Conservation (phyloP, 1,140 invertebrate genomes). For the Trypoxylus dichotomus region DNA sequence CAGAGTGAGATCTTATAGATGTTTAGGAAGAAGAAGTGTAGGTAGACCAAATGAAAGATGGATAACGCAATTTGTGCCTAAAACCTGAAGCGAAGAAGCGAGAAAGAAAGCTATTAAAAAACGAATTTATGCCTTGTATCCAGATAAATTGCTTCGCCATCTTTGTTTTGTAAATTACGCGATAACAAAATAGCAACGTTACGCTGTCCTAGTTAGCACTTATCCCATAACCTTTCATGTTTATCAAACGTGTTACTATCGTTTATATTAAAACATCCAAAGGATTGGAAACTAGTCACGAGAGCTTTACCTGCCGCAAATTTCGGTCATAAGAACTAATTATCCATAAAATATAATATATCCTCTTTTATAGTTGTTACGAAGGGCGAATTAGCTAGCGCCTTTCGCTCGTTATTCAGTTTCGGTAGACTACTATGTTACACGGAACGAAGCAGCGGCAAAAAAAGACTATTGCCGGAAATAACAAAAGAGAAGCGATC, state of each 20-base stretch:
- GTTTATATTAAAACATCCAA: not conserved
- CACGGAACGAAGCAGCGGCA: not conserved
- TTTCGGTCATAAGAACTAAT: conserved; percentile 2
- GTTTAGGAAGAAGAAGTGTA: too few species aligned
- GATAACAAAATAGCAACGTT: too few species aligned
- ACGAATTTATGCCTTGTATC: too few species aligned
- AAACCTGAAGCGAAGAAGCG: too few species aligned
- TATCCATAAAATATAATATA: conserved; percentile 20
- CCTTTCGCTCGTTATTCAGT: conserved; percentile 3
- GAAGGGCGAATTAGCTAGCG: conserved; percentile 1
- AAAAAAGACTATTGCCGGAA: not conserved
- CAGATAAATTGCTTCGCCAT: too few species aligned
- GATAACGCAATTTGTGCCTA: too few species aligned
- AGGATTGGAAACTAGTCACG: not conserved
- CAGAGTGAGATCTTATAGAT: too few species aligned
- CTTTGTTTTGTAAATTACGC: too few species aligned
- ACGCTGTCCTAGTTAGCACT: too few species aligned
- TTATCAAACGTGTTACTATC: not conserved
- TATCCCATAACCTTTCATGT: not conserved
- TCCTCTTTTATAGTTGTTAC: conserved; percentile 15
- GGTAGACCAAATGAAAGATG: too few species aligned
- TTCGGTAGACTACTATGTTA: not conserved
- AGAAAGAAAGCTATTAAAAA: too few species aligned
- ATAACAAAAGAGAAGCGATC: not conserved
- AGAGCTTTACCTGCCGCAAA: not conserved